These are phyloP conservation scores for Rhynchonycteris naso DNA, from an alignment of 2,797 vertebrate genomes.

Conservation along the genomic window DNA sequence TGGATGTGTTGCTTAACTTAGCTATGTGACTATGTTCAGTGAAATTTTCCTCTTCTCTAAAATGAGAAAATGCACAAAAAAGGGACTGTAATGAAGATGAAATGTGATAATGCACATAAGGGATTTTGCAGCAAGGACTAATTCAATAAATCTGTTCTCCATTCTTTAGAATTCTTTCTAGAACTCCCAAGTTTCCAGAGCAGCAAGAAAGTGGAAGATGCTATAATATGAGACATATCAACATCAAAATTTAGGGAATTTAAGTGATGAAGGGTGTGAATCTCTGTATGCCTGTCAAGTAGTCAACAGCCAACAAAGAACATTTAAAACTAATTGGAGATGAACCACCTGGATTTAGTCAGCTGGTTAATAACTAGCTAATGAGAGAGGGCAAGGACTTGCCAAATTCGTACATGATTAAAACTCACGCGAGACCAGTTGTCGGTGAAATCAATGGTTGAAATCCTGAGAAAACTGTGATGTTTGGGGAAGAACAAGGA, in stretches of 20 bases:
- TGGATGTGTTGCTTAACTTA: neutral
- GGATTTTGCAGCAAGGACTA: neutral
- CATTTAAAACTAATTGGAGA: neutral
- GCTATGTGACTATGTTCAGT: neutral
- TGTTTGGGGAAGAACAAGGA: no score
- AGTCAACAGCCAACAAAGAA: neutral
- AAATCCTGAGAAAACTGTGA: no score
- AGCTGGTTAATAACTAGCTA: no score
- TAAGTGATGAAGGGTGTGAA: neutral
- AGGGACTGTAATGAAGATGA: neutral
- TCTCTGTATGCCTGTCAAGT: neutral
- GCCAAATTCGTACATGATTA: no score
- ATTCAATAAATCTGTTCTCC: neutral
- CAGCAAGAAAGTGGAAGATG: neutral
- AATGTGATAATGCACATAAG: neutral
- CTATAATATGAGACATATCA: neutral
- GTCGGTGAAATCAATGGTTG: no score
- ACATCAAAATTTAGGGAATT: neutral
- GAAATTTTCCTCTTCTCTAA: constrained; percentile 7
- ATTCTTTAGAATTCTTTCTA: neutral
- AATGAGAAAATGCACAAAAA: neutral
- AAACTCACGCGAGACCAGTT: no score
- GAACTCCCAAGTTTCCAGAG: neutral
- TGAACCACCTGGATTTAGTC: no score
- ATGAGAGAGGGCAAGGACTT: no score